These are phyloP conservation scores for Caprella mutica DNA, from an alignment of 2,888 invertebrate species.

Conservation along the genomic window DNA sequence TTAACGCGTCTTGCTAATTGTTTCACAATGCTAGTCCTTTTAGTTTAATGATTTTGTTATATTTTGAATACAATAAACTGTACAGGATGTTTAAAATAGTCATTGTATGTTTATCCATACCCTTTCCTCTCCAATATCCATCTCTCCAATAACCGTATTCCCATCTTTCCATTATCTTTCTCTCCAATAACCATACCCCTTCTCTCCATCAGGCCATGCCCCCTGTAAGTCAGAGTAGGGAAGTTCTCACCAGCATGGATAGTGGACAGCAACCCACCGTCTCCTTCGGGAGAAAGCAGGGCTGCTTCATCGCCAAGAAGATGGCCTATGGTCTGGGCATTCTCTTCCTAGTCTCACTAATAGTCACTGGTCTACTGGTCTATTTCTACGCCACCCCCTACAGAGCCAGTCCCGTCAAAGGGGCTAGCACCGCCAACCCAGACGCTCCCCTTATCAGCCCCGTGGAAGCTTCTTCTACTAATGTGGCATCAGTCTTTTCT, in stretches of 20 bases:
- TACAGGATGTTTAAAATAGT: too few species aligned
- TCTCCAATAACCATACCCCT: too few species aligned
- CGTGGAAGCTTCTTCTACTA: conserved; percentile 1
- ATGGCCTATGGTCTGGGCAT: conserved; percentile 50
- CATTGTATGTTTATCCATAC: too few species aligned
- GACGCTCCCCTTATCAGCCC: neutral
- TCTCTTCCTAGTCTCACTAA: conserved; percentile 53
- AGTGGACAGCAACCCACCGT: conserved; percentile 47
- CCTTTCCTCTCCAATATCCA: too few species aligned
- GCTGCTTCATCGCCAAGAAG: conserved; percentile 54
- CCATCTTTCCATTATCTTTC: too few species aligned
- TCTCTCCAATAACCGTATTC: too few species aligned
- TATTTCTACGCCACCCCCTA: conserved; percentile 53
- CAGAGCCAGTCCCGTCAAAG: neutral
- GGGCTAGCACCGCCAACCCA: neutral
- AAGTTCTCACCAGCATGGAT: conserved; percentile 48
- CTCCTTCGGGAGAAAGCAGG: conserved; percentile 53
- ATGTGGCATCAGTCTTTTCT: too few species aligned
- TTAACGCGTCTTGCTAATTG: too few species aligned
- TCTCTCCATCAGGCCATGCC: too few species aligned
- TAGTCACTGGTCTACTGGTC: conserved; percentile 61
- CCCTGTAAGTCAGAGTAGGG: conserved; percentile 35
- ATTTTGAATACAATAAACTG: too few species aligned
- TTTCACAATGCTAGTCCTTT: too few species aligned
- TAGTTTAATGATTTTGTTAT: too few species aligned